Conservation (phyloP, 2,888 invertebrate genomes). For the Andrena chrysosceles region DNA sequence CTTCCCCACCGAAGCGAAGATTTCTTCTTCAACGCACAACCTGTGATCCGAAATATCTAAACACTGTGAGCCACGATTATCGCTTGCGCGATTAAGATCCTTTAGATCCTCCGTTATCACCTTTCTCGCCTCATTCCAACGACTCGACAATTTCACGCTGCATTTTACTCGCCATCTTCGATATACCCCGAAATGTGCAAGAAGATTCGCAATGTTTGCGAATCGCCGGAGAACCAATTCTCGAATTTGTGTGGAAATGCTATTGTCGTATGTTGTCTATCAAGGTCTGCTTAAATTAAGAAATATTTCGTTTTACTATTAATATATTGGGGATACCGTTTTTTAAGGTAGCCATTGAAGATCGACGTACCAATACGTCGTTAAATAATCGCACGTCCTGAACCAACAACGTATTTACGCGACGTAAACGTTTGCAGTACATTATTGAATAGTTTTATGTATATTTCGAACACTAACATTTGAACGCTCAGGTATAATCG, state of each 20-base stretch:
- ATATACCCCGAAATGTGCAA: slow-evolving; percentile 38
- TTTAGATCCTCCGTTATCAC: background rate
- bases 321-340: too few species aligned
- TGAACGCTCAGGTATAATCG: background rate
- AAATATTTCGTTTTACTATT: too few species aligned
- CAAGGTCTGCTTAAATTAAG: too few species aligned
- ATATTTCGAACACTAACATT: background rate
- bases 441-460: slow-evolving; percentile 4
- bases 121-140: slow-evolving; percentile 10
- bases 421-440: background rate
- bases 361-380: slow-evolving; percentile 5
- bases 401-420: background rate
- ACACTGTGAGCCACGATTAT: background rate
- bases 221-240: slow-evolving; percentile 22
- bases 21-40: slow-evolving; percentile 36
- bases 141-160: background rate
- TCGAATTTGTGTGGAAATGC: slow-evolving; percentile 20
- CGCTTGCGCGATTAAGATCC: background rate
- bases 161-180: slow-evolving; percentile 47
- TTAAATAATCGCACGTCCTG: slow-evolving; percentile 3
- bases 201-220: background rate
- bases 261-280: too few species aligned
- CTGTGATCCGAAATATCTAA: background rate
- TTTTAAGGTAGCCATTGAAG: background rate
- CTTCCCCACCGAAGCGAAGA: background rate